phyloP scores from a whole-genome alignment of 1,140 invertebrate genomes.

The Drosophila jambulina region DNA sequence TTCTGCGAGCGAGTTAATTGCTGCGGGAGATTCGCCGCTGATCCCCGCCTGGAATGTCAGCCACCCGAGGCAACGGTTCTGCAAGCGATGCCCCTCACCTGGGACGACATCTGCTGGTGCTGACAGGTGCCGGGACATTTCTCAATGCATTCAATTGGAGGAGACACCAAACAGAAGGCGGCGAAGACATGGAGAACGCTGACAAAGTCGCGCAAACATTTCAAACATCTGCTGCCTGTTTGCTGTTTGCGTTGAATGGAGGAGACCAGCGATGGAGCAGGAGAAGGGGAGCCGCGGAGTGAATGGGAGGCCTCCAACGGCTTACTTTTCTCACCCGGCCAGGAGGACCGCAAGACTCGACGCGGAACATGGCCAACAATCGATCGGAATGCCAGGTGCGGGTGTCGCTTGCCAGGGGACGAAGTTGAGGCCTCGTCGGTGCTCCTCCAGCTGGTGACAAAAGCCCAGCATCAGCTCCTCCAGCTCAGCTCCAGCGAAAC shows the following conservation, averaged over 20 bases:
- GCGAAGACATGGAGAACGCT: conserved; percentile 32
- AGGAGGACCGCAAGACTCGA: conserved; percentile 50
- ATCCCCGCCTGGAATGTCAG: conserved; percentile 13
- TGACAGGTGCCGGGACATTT: conserved; percentile 75
- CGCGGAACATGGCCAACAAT: conserved; percentile 67
- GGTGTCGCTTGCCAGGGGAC: conserved; percentile 44
- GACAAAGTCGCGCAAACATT: conserved; percentile 75
- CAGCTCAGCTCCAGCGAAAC: conserved; percentile 2
- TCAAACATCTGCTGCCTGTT: conserved; percentile 68
- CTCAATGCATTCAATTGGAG: conserved; percentile 56
- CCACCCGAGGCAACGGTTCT: conserved; percentile 54
- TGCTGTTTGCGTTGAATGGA: conserved; percentile 52
- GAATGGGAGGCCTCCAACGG: conserved; percentile 36
- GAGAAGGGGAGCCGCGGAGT: background rate
- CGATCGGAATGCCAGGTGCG: conserved; percentile 74
- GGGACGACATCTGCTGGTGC: conserved; percentile 29
- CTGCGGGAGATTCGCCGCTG: conserved; percentile 12
- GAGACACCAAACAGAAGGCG: conserved; percentile 36
- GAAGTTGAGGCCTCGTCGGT: conserved; percentile 3
- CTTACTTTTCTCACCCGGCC: conserved; percentile 73
- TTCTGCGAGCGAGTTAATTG: conserved; percentile 55
- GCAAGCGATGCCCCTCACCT: conserved; percentile 23
- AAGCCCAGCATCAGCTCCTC: conserved; percentile 34
- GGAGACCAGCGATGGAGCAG: conserved; percentile 10
- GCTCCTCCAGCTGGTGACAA: conserved; percentile 50